Evolutionary conservation across 2,888 invertebrate species (phyloP).

Genomic region (Cinara cedri): DNA sequence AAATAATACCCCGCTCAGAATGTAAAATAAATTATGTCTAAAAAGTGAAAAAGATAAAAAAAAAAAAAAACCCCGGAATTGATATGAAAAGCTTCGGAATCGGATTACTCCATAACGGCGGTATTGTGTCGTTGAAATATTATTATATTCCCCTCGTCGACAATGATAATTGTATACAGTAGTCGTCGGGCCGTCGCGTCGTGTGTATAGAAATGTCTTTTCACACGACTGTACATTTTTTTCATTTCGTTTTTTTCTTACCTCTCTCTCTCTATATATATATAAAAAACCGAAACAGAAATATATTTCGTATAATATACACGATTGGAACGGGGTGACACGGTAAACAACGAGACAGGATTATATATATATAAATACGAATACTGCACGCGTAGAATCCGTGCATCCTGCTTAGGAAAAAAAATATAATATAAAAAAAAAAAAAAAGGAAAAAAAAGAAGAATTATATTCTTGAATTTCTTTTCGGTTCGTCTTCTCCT

Average conservation of each 20-base stretch:
- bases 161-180: slow-evolving; percentile 15
- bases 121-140: background rate
- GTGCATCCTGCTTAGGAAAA: slow-evolving; percentile 55
- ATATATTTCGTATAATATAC: slow-evolving; percentile 2
- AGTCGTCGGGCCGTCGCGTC: background rate
- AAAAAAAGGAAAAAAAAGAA: background rate
- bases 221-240: slow-evolving; percentile 38
- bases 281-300: slow-evolving; percentile 25
- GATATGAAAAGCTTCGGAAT: slow-evolving; percentile 1
- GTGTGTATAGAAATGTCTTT: slow-evolving; percentile 38
- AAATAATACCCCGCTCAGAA: too few relatives aligned
- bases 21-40: too few relatives aligned
- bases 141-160: slow-evolving; percentile 27
- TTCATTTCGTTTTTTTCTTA: slow-evolving; percentile 29
- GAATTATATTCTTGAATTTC: slow-evolving; percentile 42
- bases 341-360: slow-evolving; percentile 48
- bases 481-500: slow-evolving; percentile 18
- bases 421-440: background rate
- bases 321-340: slow-evolving; percentile 49
- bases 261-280: slow-evolving; percentile 22
- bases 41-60: too few relatives aligned
- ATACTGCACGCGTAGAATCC: too few relatives aligned
- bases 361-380: slow-evolving; percentile 18
- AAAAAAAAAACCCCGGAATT: background rate
- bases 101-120: slow-evolving; percentile 6